These are phyloP conservation scores for Poeciliopsis retropinna DNA, from an alignment of 2,113 vertebrate genomes.

Conservation along the genomic window DNA sequence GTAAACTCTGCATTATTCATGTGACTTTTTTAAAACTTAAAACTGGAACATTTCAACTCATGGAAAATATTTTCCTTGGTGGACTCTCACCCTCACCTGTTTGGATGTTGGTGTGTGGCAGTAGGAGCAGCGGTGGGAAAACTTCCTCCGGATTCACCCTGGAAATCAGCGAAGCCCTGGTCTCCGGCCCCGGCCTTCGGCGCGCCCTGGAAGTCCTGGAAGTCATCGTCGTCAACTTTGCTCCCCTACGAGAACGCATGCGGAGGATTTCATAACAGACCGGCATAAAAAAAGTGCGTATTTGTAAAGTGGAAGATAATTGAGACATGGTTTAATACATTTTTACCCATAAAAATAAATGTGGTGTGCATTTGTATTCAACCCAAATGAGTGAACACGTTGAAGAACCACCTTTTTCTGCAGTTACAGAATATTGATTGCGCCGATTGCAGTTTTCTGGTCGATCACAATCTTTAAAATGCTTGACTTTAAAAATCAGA, in stretches of 20 bases:
- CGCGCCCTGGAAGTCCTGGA: slow-evolving; percentile 98
- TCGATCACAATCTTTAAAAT: too few relatives aligned
- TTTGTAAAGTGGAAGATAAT: neutral
- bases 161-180: slow-evolving; percentile 90
- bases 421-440: neutral
- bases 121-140: slow-evolving; percentile 71
- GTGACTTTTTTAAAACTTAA: neutral
- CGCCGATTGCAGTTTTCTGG: too few relatives aligned
- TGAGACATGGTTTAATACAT: neutral
- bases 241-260: slow-evolving; percentile 71
- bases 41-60: neutral
- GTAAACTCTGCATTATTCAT: neutral
- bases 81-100: slow-evolving; percentile 80
- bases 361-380: neutral
- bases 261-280: neutral
- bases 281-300: neutral
- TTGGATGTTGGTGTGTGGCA: slow-evolving; percentile 79
- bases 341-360: neutral
- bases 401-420: too few relatives aligned
- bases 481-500: too few relatives aligned
- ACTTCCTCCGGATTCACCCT: slow-evolving; percentile 81
- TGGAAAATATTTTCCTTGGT: neutral
- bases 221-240: slow-evolving; percentile 95
- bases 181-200: slow-evolving; percentile 89
- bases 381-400: too few relatives aligned